Base-by-base conservation (phyloP, 2,113 vertebrate species). In the Chionis minor region DNA sequence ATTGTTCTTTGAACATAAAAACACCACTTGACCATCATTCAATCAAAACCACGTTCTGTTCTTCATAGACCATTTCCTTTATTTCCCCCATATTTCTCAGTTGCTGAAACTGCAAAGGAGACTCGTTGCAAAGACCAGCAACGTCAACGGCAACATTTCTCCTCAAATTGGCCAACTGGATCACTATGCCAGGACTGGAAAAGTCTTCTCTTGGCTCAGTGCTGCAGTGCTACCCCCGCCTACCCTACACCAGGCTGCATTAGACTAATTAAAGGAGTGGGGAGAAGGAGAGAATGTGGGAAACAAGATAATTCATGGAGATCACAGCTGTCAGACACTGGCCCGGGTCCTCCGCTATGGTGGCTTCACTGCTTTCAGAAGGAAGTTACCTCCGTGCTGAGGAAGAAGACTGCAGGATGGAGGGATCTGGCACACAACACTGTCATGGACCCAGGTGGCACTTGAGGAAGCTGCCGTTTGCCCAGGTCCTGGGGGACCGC, bases 1-100 rank as follows among this genome's bases (percentile, higher is more conserved):
- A 18, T 0, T 0, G 55, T 66, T 75, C 30, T 59, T 52, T 47
- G 55, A 71, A 40, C 13, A 5, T 24, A 19, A 66, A 86, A 89
- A 3, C 0, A 0, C 22, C n/a, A 28, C 49, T 69, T 1, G 0
- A 56, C 9, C 35, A 38, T 38, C 42, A 56, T 44, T 81, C n/a
- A 78, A 2, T 33, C 80, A 56, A 81, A 90, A 18, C 2, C 33
- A 8, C 8, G 61, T 81, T 75, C 55, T 88, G 54, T 15, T 83
- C 62, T 77, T 70, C 33, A 22, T 2, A 17, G 27, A 61, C 19
- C 3, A 3, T 51, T 89, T 78, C 30, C 54, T 7, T 42, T 8
- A 35, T 54, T 94, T 52, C 56, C 8, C 28, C 11, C 52, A 38
- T 14, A n/a, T 77, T 88, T 78, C n/a, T 69, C 23, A 35, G 44